A percentile compares a stretch with the other conserved stretches of the same genome.
These are phyloP conservation scores for Malacoraja senta DNA, from an alignment of 2,797 vertebrate genomes.

Conservation along the genomic window DNA sequence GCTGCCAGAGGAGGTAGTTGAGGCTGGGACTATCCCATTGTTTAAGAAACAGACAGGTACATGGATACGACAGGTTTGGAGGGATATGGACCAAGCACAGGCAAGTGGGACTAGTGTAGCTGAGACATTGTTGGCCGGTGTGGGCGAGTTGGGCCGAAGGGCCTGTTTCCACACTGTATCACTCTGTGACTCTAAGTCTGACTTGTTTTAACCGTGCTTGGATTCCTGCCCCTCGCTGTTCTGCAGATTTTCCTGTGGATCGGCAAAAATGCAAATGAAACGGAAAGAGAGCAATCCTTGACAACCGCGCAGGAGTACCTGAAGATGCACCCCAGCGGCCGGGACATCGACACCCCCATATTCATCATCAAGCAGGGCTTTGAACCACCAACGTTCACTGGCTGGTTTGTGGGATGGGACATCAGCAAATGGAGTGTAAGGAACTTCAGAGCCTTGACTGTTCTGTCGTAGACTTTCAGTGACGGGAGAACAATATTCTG, in stretches of 20 bases:
- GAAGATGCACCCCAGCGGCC: constrained; percentile 66
- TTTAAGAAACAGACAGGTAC: no score
- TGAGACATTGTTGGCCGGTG: no score
- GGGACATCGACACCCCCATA: constrained; percentile 69
- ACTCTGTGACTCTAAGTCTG: background rate
- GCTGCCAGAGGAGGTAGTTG: no score
- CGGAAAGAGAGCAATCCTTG: constrained; percentile 63
- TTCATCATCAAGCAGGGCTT: constrained; percentile 75
- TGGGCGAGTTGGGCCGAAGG: no score
- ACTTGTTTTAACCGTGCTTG: background rate
- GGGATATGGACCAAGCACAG: no score
- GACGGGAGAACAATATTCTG: background rate
- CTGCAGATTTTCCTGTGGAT: constrained; percentile 76
- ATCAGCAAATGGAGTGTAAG: constrained; percentile 75
- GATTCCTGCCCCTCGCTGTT: background rate
- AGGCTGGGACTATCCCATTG: no score
- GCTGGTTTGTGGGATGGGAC: constrained; percentile 85
- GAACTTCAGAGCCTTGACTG: background rate
- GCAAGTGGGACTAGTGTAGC: no score
- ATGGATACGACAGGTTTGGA: no score
- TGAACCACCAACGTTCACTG: constrained; percentile 79
- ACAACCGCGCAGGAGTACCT: constrained; percentile 70
- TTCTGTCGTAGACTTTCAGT: background rate
- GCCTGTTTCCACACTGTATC: no score
- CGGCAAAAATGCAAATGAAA: constrained; percentile 67